Conservation (phyloP, 1,140 invertebrate species). For the Drosophila bifasciata region DNA sequence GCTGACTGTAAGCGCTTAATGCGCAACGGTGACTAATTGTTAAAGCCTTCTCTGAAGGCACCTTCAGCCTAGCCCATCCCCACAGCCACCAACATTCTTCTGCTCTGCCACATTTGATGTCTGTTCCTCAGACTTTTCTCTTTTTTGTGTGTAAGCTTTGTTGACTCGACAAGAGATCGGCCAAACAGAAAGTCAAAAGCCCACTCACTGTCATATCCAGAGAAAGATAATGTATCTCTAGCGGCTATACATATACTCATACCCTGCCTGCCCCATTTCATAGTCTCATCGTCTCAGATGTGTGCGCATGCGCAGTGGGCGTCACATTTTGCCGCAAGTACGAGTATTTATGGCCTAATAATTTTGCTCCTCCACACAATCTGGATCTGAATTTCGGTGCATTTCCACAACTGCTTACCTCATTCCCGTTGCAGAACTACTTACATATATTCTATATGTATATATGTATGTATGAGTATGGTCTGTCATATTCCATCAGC, state of each 20-base stretch:
- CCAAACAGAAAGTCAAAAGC: constrained; percentile 22
- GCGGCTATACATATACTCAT: no score
- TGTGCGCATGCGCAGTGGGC: constrained; percentile 78
- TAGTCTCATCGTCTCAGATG: constrained; percentile 42
- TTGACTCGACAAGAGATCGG: constrained; percentile 38
- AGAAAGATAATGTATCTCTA: constrained; percentile 33
- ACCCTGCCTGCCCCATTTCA: constrained; percentile 2
- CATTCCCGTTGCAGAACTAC: constrained; percentile 33
- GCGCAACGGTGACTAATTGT: constrained; percentile 74
- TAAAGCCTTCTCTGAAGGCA: constrained; percentile 29
- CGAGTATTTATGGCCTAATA: constrained; percentile 77
- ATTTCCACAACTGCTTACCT: constrained; percentile 47
- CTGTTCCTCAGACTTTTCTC: constrained; percentile 22
- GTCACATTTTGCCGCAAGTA: constrained; percentile 74
- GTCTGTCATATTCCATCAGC: constrained; percentile 22
- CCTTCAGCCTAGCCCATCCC: background rate
- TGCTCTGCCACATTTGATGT: constrained; percentile 6
- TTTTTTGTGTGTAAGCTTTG: constrained; percentile 38
- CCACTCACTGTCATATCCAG: constrained; percentile 41
- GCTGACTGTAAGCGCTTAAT: constrained; percentile 32
- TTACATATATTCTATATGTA: no score
- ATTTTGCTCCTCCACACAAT: constrained; percentile 59
- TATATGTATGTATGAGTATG: no score
- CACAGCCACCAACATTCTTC: constrained; percentile 4
- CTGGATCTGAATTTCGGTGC: constrained; percentile 55